phyloP scores from a whole-genome alignment of 2,113 vertebrate species.

The Carettochelys insculpta region DNA sequence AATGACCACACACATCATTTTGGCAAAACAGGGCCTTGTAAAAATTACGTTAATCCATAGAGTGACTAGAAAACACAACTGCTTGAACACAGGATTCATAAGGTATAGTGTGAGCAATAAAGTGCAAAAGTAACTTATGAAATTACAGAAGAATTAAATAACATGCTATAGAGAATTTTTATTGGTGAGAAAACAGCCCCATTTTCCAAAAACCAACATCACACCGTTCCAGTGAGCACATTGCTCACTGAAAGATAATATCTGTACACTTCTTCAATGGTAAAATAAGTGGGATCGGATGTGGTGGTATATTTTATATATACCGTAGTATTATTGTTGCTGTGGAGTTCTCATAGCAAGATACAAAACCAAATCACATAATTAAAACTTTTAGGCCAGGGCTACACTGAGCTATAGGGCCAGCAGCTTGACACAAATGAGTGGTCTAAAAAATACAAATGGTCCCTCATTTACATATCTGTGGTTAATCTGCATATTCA shows the following conservation, averaged over 20 bases:
- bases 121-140: not conserved
- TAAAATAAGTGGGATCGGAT: conserved; percentile 6
- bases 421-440: too few relatives aligned
- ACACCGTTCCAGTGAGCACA: not conserved
- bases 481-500: too few relatives aligned
- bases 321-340: too few relatives aligned
- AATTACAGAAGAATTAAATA: too few relatives aligned
- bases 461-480: too few relatives aligned
- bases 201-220: not conserved
- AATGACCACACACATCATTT: not conserved
- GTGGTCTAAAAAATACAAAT: too few relatives aligned
- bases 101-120: too few relatives aligned
- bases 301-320: not conserved
- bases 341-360: too few relatives aligned
- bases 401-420: too few relatives aligned
- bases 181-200: not conserved
- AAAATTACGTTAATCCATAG: not conserved
- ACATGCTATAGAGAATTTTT: not conserved
- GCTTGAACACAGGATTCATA: too few relatives aligned
- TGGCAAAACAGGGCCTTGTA: not conserved
- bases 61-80: too few relatives aligned
- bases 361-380: conserved; percentile 14
- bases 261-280: not conserved
- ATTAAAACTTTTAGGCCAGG: too few relatives aligned
- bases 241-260: not conserved